Evolutionary conservation across 2,797 vertebrate species (phyloP), one percentile per base, ranked within the genome.

Genomic region (Antrozous pallidus): DNA sequence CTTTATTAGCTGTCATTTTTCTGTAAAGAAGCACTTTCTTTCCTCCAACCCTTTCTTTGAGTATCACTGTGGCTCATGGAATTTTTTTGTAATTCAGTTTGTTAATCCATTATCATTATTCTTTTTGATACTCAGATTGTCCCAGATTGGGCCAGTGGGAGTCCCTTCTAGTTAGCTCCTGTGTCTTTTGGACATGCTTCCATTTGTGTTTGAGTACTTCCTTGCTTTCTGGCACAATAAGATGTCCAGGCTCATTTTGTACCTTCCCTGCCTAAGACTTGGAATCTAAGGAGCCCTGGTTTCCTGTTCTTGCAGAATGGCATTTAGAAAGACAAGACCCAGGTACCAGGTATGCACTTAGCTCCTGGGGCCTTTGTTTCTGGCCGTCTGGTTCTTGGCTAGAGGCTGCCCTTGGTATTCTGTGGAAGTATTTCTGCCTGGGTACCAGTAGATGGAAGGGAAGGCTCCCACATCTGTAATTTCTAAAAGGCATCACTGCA

Each of bases 401-500:
- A n/a, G 74, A 86, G 31, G 75, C 61, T 84, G 28, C 20, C 22
- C 90, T 11, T 26, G n/a, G 69, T 84, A 40, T 42, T 88, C 49
- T 92, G 54, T 90, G 65, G 78, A 94, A 90, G 70, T 56, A 22
- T 6, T 47, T n/a, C 38, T 91, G 33, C 45, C n/a, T 24, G 31
- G 42, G 40, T 54, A 51, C 51, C n/a, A 45, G 38, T 75, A 63
- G 54, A 38, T 24, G 14, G 51, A 89, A n/a, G 40, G n/a, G 6
- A 86, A 47, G 75, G 56, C 40, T 12, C 40, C 36, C 51, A 36
- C 8, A 77, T 79, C 51, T 14, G 5, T 83, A 40, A 61, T 67
- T 96, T 87, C 91, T 94, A 51, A 92, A 79, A 79, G 74, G 33
- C 24, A 0, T 83, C 45, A 45, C 26, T 91, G 18, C 17, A 65